Percentiles rank a stretch among this genome's conserved stretches.
Conservation (phyloP, 2,888 invertebrate genomes). For the Tetranychus truncatus region DNA sequence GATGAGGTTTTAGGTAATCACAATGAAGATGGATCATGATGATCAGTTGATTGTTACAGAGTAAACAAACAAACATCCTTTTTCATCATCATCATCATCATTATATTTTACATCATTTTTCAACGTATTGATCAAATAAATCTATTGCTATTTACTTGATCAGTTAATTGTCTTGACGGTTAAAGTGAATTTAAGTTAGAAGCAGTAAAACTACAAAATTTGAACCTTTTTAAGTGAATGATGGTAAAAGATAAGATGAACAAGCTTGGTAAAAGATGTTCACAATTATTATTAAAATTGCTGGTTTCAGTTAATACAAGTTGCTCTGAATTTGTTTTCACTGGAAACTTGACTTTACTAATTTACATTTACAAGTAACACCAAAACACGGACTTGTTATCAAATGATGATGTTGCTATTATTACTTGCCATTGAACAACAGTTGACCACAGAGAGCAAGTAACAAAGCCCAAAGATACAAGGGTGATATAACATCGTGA, state of each 20-base stretch:
- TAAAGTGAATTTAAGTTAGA: neutral
- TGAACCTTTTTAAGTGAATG: neutral
- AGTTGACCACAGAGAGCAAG: neutral
- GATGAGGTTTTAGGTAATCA: neutral
- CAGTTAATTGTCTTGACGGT: neutral
- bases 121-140: neutral
- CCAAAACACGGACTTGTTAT: neutral
- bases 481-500: neutral
- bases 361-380: slow-evolving; percentile 1
- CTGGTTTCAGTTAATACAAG: neutral
- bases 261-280: neutral
- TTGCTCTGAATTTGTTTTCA: neutral
- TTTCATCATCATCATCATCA: neutral
- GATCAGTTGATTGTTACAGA: neutral
- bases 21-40: neutral
- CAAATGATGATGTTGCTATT: neutral
- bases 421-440: too few relatives aligned
- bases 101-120: neutral
- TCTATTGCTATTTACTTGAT: neutral
- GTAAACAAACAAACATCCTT: neutral
- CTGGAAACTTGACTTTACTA: neutral
- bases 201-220: too few relatives aligned
- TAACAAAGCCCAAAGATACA: neutral
- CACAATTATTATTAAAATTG: neutral
- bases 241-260: neutral